Percentiles rank a stretch among this genome's conserved stretches.
Conservation (phyloP, 2,797 vertebrate species). For the Cyclopterus lumpus region DNA sequence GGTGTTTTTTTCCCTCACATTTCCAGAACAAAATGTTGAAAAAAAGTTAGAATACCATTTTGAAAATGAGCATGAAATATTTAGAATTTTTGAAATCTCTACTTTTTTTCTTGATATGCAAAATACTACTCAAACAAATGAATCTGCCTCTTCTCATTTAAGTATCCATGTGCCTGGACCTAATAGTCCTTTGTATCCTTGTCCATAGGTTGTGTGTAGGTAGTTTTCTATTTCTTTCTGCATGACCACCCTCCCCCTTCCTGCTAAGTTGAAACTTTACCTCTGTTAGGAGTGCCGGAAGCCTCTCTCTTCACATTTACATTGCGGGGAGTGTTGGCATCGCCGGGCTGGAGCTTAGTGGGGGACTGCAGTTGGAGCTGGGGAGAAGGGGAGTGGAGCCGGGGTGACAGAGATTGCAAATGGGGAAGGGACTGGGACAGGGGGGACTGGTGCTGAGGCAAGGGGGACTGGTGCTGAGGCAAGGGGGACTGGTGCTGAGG, state of each 20-base stretch:
- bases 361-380: constrained; percentile 76
- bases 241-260: background rate
- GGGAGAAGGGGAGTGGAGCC: constrained; percentile 72
- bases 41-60: background rate
- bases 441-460: constrained; percentile 14
- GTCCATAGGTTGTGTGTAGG: background rate
- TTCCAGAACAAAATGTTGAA: background rate
- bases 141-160: background rate
- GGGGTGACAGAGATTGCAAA: constrained; percentile 71
- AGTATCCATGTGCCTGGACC: background rate
- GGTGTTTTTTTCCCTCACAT: background rate
- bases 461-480: constrained; percentile 69
- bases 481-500: constrained; percentile 68
- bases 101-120: background rate
- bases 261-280: constrained; percentile 49
- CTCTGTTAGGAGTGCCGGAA: constrained; percentile 78
- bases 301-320: constrained; percentile 83
- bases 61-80: background rate
- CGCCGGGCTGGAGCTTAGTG: constrained; percentile 70
- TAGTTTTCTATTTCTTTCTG: background rate
- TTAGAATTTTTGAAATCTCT: background rate
- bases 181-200: background rate
- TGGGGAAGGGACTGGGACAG: constrained; percentile 60
- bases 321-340: constrained; percentile 75
- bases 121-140: background rate